These are phyloP conservation scores for Pseudochirops corinnae DNA, from an alignment of 2,797 vertebrate genomes.

Conservation along the genomic window DNA sequence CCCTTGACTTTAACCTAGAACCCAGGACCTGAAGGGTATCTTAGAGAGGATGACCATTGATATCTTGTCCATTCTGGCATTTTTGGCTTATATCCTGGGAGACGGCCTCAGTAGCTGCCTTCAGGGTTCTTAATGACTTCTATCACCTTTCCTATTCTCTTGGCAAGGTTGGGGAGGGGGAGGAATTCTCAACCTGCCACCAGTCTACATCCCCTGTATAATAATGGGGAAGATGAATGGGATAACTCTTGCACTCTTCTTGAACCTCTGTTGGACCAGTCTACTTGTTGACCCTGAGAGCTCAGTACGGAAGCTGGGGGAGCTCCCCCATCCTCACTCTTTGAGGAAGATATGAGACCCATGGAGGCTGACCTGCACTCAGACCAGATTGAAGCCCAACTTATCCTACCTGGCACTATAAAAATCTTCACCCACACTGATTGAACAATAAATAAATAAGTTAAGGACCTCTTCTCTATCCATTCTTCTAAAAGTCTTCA, in stretches of 20 bases:
- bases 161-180: too few species aligned
- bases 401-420: neutral
- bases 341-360: neutral
- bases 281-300: too few species aligned
- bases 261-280: neutral
- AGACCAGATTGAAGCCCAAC: too few species aligned
- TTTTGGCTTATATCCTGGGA: neutral
- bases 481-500: neutral
- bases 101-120: too few species aligned
- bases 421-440: neutral
- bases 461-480: neutral
- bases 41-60: neutral
- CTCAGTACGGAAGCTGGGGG: neutral
- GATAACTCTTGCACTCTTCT: neutral
- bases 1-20: neutral
- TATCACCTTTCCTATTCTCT: too few species aligned
- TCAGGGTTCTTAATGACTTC: neutral
- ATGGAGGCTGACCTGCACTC: too few species aligned
- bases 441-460: neutral
- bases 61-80: neutral
- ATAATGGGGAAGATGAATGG: neutral
- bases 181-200: neutral
- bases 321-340: neutral
- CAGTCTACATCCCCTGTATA: neutral
- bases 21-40: neutral